Evolutionary conservation across 2,888 invertebrate species (phyloP), one percentile per base, ranked within the genome.

Genomic region (Polydrusus tereticollis): DNA sequence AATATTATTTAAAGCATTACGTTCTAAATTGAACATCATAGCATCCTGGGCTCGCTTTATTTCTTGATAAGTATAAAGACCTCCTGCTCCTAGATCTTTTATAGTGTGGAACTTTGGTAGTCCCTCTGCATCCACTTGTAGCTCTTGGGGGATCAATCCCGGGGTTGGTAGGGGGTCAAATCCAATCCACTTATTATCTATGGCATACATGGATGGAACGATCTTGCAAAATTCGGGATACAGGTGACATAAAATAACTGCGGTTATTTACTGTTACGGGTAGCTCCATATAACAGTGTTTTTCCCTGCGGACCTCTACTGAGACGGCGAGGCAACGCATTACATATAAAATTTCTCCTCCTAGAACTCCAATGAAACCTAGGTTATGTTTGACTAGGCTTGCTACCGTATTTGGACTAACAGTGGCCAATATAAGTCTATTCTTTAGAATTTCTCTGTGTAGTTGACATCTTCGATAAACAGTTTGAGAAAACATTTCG

Each of bases 211-310:
- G 18, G 71, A 23, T 38, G 71, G 71, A 23, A 71, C 65, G 55
- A 4, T 52, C 36, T 47, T 65, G 58, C n/a, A 66, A 50, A 21
- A 71, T 71, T 47, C 65, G 5, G 5, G 71, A 60, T 5, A 71
- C 45, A 1, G 71, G 71, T 16, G 71, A 66, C 60, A 71, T 66
- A 23, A 59, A 26, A 33, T n/a, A 66, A 52, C 60, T 71, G 50
- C 36, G 26, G 29, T 71, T 71, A 50, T 65, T 20, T 6, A 52
- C 71, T 1, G 38, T 66, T 3, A 59, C 71, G 5, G 71, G 65
- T 23, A 71, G 16, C 38, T 71, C 33, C 1, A 23, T 16, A 50
- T 59, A 58, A 1, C 63, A 64, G n/a, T 58, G 14, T 1, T 21
- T 45, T 18, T 57, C 45, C 29, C 67, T 38, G 14, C 58, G 2